These are phyloP conservation scores for Eulithis testata DNA, from an alignment of 2,888 invertebrate genomes.

Conservation along the genomic window DNA sequence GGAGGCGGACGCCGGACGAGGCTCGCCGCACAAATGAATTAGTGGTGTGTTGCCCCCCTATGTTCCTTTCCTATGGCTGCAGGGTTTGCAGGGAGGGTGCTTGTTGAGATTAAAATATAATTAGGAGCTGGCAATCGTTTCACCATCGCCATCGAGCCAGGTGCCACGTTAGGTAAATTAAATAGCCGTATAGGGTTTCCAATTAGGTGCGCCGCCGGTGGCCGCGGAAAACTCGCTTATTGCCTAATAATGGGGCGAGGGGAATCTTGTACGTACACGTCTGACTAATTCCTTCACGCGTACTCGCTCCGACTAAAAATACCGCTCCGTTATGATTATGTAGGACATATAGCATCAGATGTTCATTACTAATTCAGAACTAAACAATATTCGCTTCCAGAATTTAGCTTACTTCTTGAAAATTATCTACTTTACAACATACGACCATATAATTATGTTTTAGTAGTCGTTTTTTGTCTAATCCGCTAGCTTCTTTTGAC, in stretches of 20 bases:
- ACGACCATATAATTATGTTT: too few relatives aligned
- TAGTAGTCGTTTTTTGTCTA: too few relatives aligned
- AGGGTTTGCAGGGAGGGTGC: slow-evolving; percentile 47
- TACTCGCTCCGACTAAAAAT: slow-evolving; percentile 46
- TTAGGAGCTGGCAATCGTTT: slow-evolving; percentile 83
- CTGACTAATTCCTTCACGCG: slow-evolving; percentile 70
- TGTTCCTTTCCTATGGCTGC: slow-evolving; percentile 45
- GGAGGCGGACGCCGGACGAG: slow-evolving; percentile 63
- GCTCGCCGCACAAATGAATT: slow-evolving; percentile 79
- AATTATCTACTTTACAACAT: too few relatives aligned
- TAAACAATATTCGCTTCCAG: too few relatives aligned
- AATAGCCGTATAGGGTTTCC: slow-evolving; percentile 80
- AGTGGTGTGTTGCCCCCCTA: slow-evolving; percentile 58
- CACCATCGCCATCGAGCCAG: slow-evolving; percentile 81
- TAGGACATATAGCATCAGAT: too few relatives aligned
- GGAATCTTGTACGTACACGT: slow-evolving; percentile 58
- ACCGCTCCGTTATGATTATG: background rate
- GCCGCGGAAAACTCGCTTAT: slow-evolving; percentile 73
- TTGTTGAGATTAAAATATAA: slow-evolving; percentile 83
- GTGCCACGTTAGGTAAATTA: slow-evolving; percentile 81
- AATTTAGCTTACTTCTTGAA: too few relatives aligned
- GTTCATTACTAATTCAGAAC: too few relatives aligned
- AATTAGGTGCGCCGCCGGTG: slow-evolving; percentile 70
- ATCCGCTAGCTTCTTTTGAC: too few relatives aligned
- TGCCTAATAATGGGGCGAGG: slow-evolving; percentile 75